phyloP scores from a whole-genome alignment of 2,888 invertebrate species.

The Macrophya annulata region DNA sequence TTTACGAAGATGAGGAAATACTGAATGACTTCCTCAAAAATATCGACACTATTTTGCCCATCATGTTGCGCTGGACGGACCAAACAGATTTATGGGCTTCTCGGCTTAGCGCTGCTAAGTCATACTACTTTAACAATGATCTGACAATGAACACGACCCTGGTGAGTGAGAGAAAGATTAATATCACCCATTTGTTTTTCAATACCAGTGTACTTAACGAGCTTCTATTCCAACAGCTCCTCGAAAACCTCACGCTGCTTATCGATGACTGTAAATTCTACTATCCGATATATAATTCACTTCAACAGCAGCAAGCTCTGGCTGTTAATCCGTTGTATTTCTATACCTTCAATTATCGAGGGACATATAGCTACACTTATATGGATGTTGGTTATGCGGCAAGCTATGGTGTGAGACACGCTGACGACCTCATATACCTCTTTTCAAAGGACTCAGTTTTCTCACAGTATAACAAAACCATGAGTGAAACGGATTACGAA shows the following conservation, averaged over 20 bases:
- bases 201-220: slow-evolving; percentile 43
- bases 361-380: slow-evolving; percentile 58
- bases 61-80: not conserved
- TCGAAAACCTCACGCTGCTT: slow-evolving; percentile 57
- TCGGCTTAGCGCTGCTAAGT: not conserved
- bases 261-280: slow-evolving; percentile 60
- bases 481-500: slow-evolving; percentile 65
- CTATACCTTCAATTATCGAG: slow-evolving; percentile 63
- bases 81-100: not conserved
- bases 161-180: not conserved
- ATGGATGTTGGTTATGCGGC: not conserved
- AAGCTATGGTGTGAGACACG: slow-evolving; percentile 77
- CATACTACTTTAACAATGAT: not conserved
- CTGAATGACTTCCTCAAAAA: not conserved
- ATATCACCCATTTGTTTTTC: not conserved
- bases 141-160: not conserved
- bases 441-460: slow-evolving; percentile 68
- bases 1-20: not conserved
- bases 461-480: slow-evolving; percentile 27
- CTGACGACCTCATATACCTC: slow-evolving; percentile 80
- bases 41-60: not conserved
- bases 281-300: slow-evolving; percentile 59
- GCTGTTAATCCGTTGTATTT: slow-evolving; percentile 58
- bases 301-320: slow-evolving; percentile 55
- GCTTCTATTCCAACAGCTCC: slow-evolving; percentile 59